Evolutionary conservation across 2,888 invertebrate genomes (phyloP), one percentile per base, ranked within the genome.

Genomic region (Neoaliturus tenellus): DNA sequence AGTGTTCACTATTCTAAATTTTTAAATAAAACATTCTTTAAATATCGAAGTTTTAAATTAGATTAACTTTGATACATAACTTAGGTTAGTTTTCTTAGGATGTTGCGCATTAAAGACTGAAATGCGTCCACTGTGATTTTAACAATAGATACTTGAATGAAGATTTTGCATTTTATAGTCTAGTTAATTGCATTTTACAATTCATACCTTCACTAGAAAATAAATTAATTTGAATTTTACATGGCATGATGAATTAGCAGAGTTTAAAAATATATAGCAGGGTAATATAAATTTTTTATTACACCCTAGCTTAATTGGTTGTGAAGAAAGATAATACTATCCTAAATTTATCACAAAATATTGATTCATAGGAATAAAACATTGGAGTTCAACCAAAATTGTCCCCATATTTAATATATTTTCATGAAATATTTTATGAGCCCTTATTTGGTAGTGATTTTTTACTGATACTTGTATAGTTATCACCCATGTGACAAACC

Each of bases 81-180:
- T 6, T 51, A 51, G 23, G 51, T 51, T 62, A 62, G 62, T 62
- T 62, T 28, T 62, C 62, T 28, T 6, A 62, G 31, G 62, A 62
- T n/a, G 4, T 62, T 62, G 28, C 14, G 17, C 62, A 14, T 62
- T 20, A 62, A 62, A 62, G 62, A 62, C 62, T 62, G 62, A 62
- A 31, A 62, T 25, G 62, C 17, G 25, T 62, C 28, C 31, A 20
- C 62, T 62, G 62, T 62, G 62, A 62, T 62, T 25, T 62, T 28
- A 28, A 12, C 25, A 31, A 62, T 62, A 48, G 55, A 12, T 5
- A 23, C 10, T 23, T 51, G 2, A 51, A 23, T 51, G 51, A 23
- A 51, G 51, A 20, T 51, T 23, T 20, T 51, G 23, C 51, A 51
- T 48, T 48, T 14, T 17, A 48, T 48, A 48, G 17, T 14, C 14